phyloP scores from a whole-genome alignment of 2,797 vertebrate species.

The Cryptoblepharus egeriae region DNA sequence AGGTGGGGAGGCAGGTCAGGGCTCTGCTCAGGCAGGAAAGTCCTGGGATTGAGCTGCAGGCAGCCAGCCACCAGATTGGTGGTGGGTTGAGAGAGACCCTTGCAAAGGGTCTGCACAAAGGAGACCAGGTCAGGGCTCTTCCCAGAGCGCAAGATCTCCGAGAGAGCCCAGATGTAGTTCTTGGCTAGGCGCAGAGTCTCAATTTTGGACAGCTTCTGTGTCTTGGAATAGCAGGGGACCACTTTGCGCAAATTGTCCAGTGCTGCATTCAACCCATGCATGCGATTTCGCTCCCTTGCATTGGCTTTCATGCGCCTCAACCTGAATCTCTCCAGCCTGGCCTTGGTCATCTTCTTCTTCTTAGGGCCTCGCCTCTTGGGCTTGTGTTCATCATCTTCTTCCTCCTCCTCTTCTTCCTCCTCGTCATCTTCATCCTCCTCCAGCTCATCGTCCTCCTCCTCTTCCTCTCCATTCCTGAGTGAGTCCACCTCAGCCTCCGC shows the following conservation, averaged over 20 bases:
- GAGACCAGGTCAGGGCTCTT: slow-evolving; percentile 95
- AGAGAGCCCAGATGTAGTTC: slow-evolving; percentile 98
- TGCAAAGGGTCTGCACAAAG: slow-evolving; percentile 97
- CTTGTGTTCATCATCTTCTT: slow-evolving; percentile 90
- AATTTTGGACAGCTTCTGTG: slow-evolving; percentile 98
- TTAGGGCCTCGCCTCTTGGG: slow-evolving; percentile 96
- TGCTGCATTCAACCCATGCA: slow-evolving; percentile 98
- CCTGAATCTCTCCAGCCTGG: slow-evolving; percentile 94
- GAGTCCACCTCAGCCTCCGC: slow-evolving; percentile 76
- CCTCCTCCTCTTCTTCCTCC: slow-evolving; percentile 87
- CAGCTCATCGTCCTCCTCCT: slow-evolving; percentile 82
- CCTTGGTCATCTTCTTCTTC: slow-evolving; percentile 99
- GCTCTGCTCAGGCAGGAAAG: slow-evolving; percentile 95
- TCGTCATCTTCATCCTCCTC: slow-evolving; percentile 67
- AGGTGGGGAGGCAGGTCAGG: slow-evolving; percentile 88
- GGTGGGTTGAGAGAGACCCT: slow-evolving; percentile 96
- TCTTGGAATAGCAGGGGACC: slow-evolving; percentile 99
- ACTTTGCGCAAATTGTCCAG: slow-evolving; percentile 96
- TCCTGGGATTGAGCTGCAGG: slow-evolving; percentile 95
- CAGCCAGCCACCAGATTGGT: slow-evolving; percentile 97
- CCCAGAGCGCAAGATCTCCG: slow-evolving; percentile 93
- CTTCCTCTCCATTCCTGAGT: slow-evolving; percentile 80
- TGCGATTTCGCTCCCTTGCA: slow-evolving; percentile 95
- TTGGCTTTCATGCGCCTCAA: slow-evolving; percentile 96
- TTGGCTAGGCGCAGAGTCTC: slow-evolving; percentile 96